Evolutionary conservation across 1,140 invertebrate species (phyloP), one percentile per base, ranked within the genome.

Genomic region (Geopemphigus sp.): DNA sequence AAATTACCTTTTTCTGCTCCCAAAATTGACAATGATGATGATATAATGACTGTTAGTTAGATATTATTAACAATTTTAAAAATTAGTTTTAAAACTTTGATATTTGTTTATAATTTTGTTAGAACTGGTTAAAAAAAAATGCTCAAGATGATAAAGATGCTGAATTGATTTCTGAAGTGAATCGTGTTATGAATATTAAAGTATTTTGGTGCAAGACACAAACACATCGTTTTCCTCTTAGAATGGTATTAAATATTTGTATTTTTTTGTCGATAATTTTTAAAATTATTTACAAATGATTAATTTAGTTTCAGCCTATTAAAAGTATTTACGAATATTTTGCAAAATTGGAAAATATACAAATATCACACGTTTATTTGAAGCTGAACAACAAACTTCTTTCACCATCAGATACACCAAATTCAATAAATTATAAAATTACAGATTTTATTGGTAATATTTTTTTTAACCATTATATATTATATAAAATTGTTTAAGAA

Each of bases 381-480:
- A 15, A 39, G 45, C n/a, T 81, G 15, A 24, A 80, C 12, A 29
- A 47, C 0, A 64, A 45, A 19, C 17, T 0, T 12, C 50, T 80
- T 22, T 54, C 32, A 24, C 54, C 81, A 22, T 12, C 39, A 11
- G 74, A 81, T 59, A 72, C 80, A 59, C 80, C 80, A 17, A 12
- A 68, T 64, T 80, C 73, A 5, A 47, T 81, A 5, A 68, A 68
- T 17, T 74, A 78, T 19, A 68, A 64, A 17, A 57, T 80, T 11
- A 0, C 29, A 15, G 72, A 81, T 66, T 66, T 81, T 19, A 63
- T 80, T n/a, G 74, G 74, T 81, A 53, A 68, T 68, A 47, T 68
- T 47, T 22, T 47, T 68, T 63, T 63, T 19, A 63, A 63, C 10
- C 11, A 12, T 50, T 1, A 50, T 45, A 5, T 50, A 50, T 50